Evolutionary conservation across 2,113 vertebrate genomes (phyloP).

Genomic region (Dendropsophus ebraccatus): DNA sequence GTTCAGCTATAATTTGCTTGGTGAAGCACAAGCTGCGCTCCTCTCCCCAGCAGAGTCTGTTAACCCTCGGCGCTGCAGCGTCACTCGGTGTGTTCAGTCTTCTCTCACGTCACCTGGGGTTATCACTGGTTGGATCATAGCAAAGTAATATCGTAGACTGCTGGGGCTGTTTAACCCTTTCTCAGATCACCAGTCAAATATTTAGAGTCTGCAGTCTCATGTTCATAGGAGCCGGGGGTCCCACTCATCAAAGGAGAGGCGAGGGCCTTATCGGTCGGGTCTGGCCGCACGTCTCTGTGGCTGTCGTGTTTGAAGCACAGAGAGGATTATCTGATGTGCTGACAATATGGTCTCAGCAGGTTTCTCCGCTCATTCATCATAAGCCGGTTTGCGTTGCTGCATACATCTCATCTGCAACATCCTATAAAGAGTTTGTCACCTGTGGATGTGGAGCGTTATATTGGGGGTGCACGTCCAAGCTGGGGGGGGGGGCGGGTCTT

Average conservation of each 20-base stretch:
- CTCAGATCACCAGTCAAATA: neutral
- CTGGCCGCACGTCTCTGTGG: neutral
- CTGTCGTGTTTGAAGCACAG: slow-evolving; percentile 35
- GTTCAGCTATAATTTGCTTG: neutral
- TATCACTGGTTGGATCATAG: neutral
- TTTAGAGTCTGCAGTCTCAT: neutral
- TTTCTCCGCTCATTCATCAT: slow-evolving; percentile 50
- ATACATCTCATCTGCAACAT: slow-evolving; percentile 24
- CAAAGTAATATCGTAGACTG: neutral
- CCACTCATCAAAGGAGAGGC: neutral
- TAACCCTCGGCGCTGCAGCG: neutral
- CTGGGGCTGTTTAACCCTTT: neutral
- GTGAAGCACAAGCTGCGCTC: too few relatives aligned
- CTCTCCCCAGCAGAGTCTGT: neutral
- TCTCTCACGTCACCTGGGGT: neutral
- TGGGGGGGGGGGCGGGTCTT: too few relatives aligned
- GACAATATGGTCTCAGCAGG: slow-evolving; percentile 47
- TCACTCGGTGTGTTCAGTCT: neutral
- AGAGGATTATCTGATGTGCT: slow-evolving; percentile 51
- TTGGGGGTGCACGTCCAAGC: too few relatives aligned
- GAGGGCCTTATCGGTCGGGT: neutral
- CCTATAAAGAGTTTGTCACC: slow-evolving; percentile 15
- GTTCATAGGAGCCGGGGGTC: neutral
- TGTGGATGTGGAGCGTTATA: neutral
- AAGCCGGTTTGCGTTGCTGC: slow-evolving; percentile 36